phyloP scores from a whole-genome alignment of 2,113 vertebrate genomes.

The Pituophis catenifer region DNA sequence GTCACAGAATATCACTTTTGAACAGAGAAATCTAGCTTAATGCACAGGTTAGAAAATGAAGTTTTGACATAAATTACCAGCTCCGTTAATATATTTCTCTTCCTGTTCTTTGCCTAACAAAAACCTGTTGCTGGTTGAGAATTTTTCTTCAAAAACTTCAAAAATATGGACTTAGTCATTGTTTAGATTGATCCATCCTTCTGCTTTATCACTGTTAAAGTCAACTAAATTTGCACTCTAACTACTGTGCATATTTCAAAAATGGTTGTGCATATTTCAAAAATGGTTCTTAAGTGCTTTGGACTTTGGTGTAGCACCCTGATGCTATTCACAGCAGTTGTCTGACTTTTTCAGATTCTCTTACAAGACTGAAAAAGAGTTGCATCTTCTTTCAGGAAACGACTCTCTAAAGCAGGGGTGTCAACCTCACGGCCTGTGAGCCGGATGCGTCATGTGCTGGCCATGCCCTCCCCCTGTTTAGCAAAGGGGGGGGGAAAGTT shows the following conservation, averaged over 20 bases:
- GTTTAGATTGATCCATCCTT: neutral
- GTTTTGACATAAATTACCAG: neutral
- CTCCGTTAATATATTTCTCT: neutral
- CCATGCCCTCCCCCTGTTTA: too few species aligned
- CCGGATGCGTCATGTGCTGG: too few species aligned
- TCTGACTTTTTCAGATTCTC: neutral
- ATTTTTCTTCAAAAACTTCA: neutral
- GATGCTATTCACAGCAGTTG: neutral
- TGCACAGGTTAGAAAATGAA: neutral
- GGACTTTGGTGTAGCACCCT: neutral
- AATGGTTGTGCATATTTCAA: neutral
- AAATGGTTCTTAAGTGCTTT: neutral
- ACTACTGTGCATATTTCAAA: neutral
- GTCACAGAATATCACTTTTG: neutral
- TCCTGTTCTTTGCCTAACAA: neutral
- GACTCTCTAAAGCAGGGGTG: neutral
- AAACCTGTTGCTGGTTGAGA: neutral
- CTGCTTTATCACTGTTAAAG: neutral
- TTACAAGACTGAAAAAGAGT: neutral
- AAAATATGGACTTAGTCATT: neutral
- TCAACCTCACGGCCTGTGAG: too few species aligned
- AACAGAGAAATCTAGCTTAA: neutral
- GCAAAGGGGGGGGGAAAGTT: too few species aligned
- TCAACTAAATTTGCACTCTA: neutral
- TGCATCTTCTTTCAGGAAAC: neutral